Evolutionary conservation across 2,797 vertebrate genomes (phyloP).

Genomic region (Staurois parvus): DNA sequence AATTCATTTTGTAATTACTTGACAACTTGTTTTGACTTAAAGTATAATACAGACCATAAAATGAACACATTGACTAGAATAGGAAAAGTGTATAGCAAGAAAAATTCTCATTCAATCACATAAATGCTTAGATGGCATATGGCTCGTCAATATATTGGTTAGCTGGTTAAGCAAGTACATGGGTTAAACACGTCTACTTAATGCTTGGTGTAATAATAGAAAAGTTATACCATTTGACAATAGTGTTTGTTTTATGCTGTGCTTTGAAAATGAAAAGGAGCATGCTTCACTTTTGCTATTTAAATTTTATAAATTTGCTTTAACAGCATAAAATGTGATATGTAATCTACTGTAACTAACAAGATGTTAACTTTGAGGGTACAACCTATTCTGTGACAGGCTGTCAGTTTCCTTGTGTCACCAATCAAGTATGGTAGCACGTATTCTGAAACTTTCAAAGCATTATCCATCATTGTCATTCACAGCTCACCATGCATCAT

Average conservation of each 20-base stretch:
- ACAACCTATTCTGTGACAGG: slow-evolving; percentile 48
- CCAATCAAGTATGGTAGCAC: slow-evolving; percentile 44
- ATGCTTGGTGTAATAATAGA: background rate
- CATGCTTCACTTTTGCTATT: background rate
- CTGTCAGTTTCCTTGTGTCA: slow-evolving; percentile 50
- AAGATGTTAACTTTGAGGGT: slow-evolving; percentile 51
- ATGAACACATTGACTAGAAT: background rate
- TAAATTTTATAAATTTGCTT: slow-evolving; percentile 35
- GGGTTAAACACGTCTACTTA: background rate
- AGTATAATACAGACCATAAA: no score
- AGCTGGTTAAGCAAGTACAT: background rate
- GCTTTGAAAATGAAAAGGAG: background rate
- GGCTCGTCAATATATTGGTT: background rate
- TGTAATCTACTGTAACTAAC: slow-evolving; percentile 48
- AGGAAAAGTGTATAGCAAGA: background rate
- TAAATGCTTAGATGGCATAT: background rate
- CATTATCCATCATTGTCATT: slow-evolving; percentile 57
- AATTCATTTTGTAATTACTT: background rate
- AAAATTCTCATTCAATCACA: background rate
- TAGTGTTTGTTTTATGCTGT: background rate
- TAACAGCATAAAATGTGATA: slow-evolving; percentile 39
- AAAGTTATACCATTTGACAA: background rate
- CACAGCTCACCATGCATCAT: slow-evolving; percentile 44
- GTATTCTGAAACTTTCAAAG: slow-evolving; percentile 42
- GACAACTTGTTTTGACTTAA: no score